phyloP scores from a whole-genome alignment of 2,888 invertebrate genomes.

The Cantharis flavilabris region DNA sequence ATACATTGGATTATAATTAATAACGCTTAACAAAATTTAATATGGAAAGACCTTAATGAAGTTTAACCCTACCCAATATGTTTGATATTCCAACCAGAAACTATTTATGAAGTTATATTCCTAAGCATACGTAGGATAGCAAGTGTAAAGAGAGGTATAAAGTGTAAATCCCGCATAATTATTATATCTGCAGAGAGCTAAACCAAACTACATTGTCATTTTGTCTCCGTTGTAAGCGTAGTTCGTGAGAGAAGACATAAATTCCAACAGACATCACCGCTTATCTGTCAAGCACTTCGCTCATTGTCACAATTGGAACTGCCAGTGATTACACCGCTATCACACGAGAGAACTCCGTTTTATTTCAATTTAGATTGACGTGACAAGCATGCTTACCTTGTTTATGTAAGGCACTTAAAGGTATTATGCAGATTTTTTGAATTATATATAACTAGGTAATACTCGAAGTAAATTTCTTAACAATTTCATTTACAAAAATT shows the following conservation, averaged over 20 bases:
- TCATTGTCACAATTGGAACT: conserved; percentile 40
- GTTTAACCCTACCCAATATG: conserved; percentile 5
- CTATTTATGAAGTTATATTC: conserved; percentile 17
- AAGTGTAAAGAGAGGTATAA: conserved; percentile 10
- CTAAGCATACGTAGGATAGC: conserved; percentile 14
- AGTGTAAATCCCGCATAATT: conserved; percentile 28
- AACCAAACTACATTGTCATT: conserved; percentile 33
- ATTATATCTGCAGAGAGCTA: conserved; percentile 37
- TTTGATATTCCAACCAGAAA: conserved; percentile 16
- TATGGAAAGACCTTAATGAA: background rate
- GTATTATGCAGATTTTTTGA: background rate
- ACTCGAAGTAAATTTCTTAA: background rate
- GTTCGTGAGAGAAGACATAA: conserved; percentile 34
- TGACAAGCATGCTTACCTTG: conserved; percentile 20
- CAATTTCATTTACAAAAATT: background rate
- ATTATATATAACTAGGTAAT: background rate
- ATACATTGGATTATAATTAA: background rate
- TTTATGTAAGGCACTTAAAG: conserved; percentile 8
- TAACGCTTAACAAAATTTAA: background rate
- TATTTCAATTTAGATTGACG: conserved; percentile 27
- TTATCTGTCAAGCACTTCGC: conserved; percentile 41
- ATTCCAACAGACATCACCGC: conserved; percentile 32
- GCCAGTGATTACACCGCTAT: conserved; percentile 36
- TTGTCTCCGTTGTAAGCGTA: conserved; percentile 26
- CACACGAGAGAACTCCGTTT: conserved; percentile 25